Base-by-base conservation (phyloP, 1,140 invertebrate species). In the Pteromalus puparum region DNA sequence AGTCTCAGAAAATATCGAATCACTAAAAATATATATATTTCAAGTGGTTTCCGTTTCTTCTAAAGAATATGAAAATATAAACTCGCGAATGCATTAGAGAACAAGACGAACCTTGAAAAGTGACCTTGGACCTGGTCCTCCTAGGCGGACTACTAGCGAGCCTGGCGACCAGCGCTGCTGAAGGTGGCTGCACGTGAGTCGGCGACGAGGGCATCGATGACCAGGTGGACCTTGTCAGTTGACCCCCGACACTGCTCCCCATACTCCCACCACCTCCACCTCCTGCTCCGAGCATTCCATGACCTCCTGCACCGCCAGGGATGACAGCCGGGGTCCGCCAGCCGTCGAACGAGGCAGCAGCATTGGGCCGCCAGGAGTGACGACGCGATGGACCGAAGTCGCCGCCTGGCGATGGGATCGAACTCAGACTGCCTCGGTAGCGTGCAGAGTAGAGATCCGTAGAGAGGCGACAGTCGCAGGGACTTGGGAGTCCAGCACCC, bases 161-260 rank as follows among this genome's bases (percentile, higher is more conserved):
- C 65, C 77, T 87, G 18, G 83, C 81, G 74, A 82, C 70, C 3
- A 87, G 12, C 1, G 89, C 81, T 0, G 73, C 77, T 15, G 82
- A 82, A 0, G 89, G 90, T 13, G 91, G 92, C 87, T 91, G 89
- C 4, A 91, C 87, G 61, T 94, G 93, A 15, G 93, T 94, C 0
- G 94, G 94, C 2, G 94, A 94, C 7, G 94, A 93, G 0, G 94
- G 94, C 90, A 94, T 92, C 2, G 94, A 94, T 7, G 92, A 93
- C 92, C 93, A 94, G 28, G 91, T 93, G 13, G 91, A 91, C 28
- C 92, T 89, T 15, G 86, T 72, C n/a, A 86, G 75, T 1, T 86
- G 86, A 24, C 28, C 46, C 1, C n/a, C 34, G 26, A 15, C 2
- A 48, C 24, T 7, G 26, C 9, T 1, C 38, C 70, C 28, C 42